Conservation (phyloP, 2,888 invertebrate genomes). For the Ophion costatus region DNA sequence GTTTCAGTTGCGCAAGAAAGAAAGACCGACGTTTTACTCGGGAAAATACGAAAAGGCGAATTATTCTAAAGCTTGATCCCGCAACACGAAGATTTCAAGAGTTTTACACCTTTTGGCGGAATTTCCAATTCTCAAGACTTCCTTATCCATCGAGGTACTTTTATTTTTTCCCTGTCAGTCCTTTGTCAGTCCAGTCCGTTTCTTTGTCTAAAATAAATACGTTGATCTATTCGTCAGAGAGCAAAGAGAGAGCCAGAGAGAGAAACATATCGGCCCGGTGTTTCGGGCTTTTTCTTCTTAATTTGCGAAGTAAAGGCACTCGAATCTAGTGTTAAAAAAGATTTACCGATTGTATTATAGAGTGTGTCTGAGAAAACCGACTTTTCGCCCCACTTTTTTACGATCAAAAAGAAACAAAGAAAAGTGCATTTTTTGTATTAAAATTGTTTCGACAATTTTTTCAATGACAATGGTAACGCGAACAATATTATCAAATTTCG, state of each 20-base stretch:
- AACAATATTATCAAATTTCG: not conserved
- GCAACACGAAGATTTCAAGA: not conserved
- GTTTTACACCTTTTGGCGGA: not conserved
- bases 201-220: constrained; percentile 21
- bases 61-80: constrained; percentile 40
- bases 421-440: not conserved
- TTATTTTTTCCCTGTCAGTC: not conserved
- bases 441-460: not conserved
- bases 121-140: constrained; percentile 4
- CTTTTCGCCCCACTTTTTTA: not conserved
- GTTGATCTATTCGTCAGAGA: not conserved
- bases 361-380: not conserved
- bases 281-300: constrained; percentile 12
- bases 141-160: not conserved
- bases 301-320: not conserved
- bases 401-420: not conserved
- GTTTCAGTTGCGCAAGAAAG: constrained; percentile 62
- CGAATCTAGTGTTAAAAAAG: not conserved
- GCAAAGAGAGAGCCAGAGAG: not conserved
- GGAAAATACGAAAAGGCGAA: constrained; percentile 54
- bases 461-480: not conserved
- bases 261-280: not conserved
- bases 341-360: not conserved
- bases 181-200: not conserved
- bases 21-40: constrained; percentile 58